Base-by-base conservation (phyloP, 2,888 invertebrate genomes). In the Cataglyphis albicans region DNA sequence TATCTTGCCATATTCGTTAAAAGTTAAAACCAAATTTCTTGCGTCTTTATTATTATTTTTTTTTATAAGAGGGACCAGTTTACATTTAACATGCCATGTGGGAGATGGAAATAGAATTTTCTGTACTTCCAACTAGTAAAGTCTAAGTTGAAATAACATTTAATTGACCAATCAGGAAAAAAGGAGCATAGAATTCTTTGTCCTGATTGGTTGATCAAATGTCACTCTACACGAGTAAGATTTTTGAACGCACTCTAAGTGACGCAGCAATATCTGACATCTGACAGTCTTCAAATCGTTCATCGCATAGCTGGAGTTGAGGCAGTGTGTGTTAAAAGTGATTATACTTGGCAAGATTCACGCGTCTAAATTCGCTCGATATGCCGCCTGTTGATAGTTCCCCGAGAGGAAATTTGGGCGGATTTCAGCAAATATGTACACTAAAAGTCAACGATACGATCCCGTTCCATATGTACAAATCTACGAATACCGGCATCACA, bases 381-480 rank as follows among this genome's bases (percentile, higher is more conserved):
- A 95, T 94, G 94, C 93, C 94, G 88, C 94, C 95, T 80, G 93
- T 93, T 73, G 94, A 95, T 82, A 93, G 87, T 63, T 94, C 94
- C 82, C 93, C 93, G 82, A 90, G 91, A n/a, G 91, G 89, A 85
- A 92, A 94, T 84, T 95, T 94, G 90, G 94, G 94, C 68, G 94
- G 95, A 89, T 96, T 96, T 91, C 95, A 96, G 89, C 93, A 96
- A 84, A 93, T 97, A 87, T 96, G 96, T 86, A 96, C 97, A 10
- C 95, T 96, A 32, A 96, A 96, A 93, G 97, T 97, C 0, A 97
- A 97, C 89, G 96, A 97, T 91, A 96, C 96, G 80, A 96, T 98
- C 92, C 97, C 97, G 18, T 97, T 98, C 2, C 96, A 96, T 86
- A 98, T 98, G 94, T 98, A 97, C 94, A 96, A 96, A 89, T 98